Conservation (phyloP, 92 coral and sea anemone species). For the Ricordea florida region DNA sequence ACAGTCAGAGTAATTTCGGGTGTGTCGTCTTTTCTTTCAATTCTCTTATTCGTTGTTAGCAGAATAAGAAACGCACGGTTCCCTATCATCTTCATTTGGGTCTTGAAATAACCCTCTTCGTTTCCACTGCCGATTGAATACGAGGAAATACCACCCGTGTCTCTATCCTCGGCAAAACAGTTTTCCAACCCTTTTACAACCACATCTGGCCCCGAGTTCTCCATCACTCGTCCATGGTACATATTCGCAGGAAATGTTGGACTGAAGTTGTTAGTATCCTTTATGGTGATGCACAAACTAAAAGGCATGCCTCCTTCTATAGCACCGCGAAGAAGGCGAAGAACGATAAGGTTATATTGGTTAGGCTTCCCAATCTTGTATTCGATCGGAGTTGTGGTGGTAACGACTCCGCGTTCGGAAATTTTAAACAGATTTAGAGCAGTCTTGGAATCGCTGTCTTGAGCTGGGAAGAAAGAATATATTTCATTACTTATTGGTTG, state of each 20-base stretch:
- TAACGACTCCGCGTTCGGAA: constrained; percentile 69
- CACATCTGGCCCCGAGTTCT: constrained; percentile 32
- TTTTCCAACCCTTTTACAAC: constrained; percentile 73
- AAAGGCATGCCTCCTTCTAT: constrained; percentile 66
- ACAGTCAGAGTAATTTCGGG: constrained; percentile 68
- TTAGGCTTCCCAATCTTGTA: constrained; percentile 60
- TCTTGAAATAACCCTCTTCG: constrained; percentile 65
- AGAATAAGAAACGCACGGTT: constrained; percentile 56
- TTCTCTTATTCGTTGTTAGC: constrained; percentile 51
- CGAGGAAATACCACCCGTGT: constrained; percentile 19
- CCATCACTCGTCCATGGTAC: constrained; percentile 69
- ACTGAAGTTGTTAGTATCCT: constrained; percentile 68
- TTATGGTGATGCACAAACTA: constrained; percentile 63
- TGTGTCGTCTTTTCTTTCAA: constrained; percentile 47
- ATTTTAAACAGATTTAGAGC: constrained; percentile 67
- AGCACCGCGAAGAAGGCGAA: constrained; percentile 62
- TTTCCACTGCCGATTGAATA: constrained; percentile 79
- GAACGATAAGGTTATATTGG: constrained; percentile 55
- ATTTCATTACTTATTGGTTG: constrained; percentile 60
- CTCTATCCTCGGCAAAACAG: constrained; percentile 82
- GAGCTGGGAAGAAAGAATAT: constrained; percentile 64
- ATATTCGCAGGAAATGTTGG: constrained; percentile 70
- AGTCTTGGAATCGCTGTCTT: constrained; percentile 36
- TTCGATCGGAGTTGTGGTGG: constrained; percentile 55
- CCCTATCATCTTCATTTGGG: constrained; percentile 12